Conservation (phyloP, 2,888 invertebrate genomes). For the Dynastes grantii region DNA sequence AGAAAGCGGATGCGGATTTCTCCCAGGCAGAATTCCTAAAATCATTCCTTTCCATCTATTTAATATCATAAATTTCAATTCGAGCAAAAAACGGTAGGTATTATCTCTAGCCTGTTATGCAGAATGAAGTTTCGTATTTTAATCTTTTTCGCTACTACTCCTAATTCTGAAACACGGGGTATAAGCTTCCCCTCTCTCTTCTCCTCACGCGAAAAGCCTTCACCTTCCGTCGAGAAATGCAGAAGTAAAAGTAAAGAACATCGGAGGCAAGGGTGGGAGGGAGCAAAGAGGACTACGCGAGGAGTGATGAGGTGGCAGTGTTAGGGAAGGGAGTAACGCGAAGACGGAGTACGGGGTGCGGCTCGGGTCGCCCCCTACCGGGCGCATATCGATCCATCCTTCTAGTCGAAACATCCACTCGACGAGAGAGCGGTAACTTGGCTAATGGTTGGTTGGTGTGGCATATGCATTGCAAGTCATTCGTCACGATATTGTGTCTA, state of each 20-base stretch:
- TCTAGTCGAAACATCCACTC: conserved; percentile 56
- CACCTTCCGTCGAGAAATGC: conserved; percentile 37
- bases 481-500: conserved; percentile 13
- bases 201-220: not conserved
- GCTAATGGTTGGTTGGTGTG: not conserved
- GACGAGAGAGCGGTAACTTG: conserved; percentile 40
- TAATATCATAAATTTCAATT: too few relatives aligned
- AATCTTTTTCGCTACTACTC: too few relatives aligned
- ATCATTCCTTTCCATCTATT: too few relatives aligned
- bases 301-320: not conserved
- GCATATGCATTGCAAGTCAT: conserved; percentile 19
- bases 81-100: too few relatives aligned
- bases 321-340: conserved; percentile 43
- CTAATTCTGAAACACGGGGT: too few relatives aligned
- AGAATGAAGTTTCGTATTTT: too few relatives aligned
- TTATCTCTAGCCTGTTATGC: too few relatives aligned
- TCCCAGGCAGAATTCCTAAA: too few relatives aligned
- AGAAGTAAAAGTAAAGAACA: conserved; percentile 57
- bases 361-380: conserved; percentile 65
- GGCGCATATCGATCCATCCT: conserved; percentile 62
- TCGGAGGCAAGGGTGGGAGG: conserved; percentile 52
- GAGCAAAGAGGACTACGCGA: not conserved
- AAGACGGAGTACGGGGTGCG: conserved; percentile 58
- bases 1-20: too few relatives aligned
- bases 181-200: too few relatives aligned